Base-by-base conservation (phyloP, 2,888 invertebrate genomes). In the Drosophila quinaria region DNA sequence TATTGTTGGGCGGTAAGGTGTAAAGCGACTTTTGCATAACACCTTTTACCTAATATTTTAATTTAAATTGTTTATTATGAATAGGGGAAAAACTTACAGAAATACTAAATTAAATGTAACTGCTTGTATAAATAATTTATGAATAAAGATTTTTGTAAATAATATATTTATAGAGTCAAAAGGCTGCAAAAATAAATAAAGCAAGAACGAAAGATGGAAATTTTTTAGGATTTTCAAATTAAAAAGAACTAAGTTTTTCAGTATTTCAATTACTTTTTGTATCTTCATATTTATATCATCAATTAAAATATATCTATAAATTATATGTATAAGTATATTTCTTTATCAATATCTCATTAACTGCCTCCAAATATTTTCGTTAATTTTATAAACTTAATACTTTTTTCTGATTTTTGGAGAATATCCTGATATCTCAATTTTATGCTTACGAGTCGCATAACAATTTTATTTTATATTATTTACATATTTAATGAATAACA, bases 11-110 rank as follows among this genome's bases (percentile, higher is more conserved):
- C 42, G 52, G 10, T 13, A n/a, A 35, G 17, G 76, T 75, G 74
- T 66, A 52, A 44, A 64, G 39, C n/a, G 35, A 13, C 46, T 33
- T 52, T 15, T 8, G 33, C 55, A 55, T 56, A 58, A 76, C 74
- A 74, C 62, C 77, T 59, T 31, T 62, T 54, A 55, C 47, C 17
- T 1, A 31, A 15, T 13, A 33, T 13, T 33, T 33, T 8, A 13
- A 50, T 50, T 35, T 8, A 33, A 35, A 15, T 29, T 47, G 25
- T 47, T 29, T 29, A 29, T 29, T 47, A 3, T 47, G 3, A 10
- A 15, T 37, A 9, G 29, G 9, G 4, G 29, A 15, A 44, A 22
- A 8, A n/a, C n/a, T 8, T 44, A 33, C 19, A 33, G 3, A 33
- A 33, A 50, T 35, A 4, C n/a, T 9, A 9, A 50, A 50, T n/a